Base-by-base conservation (phyloP, 2,113 vertebrate species). In the Callocephalon fimbriatum region DNA sequence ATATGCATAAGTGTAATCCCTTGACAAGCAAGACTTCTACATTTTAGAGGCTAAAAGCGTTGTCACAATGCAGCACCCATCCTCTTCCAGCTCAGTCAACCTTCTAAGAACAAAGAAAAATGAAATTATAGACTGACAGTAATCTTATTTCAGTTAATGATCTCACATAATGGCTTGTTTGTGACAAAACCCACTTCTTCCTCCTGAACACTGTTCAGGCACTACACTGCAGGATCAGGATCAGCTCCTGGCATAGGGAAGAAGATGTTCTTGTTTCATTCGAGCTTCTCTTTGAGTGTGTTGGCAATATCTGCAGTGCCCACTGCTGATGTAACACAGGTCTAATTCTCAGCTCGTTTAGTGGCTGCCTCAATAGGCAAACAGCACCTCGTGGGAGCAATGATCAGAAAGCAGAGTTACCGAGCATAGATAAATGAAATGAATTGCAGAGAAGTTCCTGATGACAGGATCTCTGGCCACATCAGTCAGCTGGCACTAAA, bases 281-380 rank as follows among this genome's bases (percentile, higher is more conserved):
- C 93, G 76, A 97, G 95, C 96, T 95, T 93, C 85, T 83, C 85
- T 93, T 90, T 93, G 97, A 98, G 97, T 97, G 93, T 94, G 95
- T 75, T 58, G 56, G 89, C 93, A 94, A 97, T 97, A 79, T 95
- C 94, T 95, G 79, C 48, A 56, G 4, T 97, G 84, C 65, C 95
- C 93, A 94, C 93, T 94, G 94, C 95, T 97, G 96, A 88, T 96
- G 88, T 68, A 95, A 97, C 88, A 81, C 44, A 94, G 95, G 92
- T 66, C 93, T 95, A 94, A 97, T 98, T 97, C 96, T 96, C 95
- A 94, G 92, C 90, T 97, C 91, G 82, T 97, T 98, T 97, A 97
- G 95, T 71, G 74, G 70, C 80, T 95, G 77, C 96, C 93, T 97
- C 95, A 48, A 68, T 62, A 94, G 96, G 74, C 95, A 73, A 97